These are phyloP conservation scores for Harpagoxenus sublaevis DNA, from an alignment of 2,888 invertebrate species.

Conservation along the genomic window DNA sequence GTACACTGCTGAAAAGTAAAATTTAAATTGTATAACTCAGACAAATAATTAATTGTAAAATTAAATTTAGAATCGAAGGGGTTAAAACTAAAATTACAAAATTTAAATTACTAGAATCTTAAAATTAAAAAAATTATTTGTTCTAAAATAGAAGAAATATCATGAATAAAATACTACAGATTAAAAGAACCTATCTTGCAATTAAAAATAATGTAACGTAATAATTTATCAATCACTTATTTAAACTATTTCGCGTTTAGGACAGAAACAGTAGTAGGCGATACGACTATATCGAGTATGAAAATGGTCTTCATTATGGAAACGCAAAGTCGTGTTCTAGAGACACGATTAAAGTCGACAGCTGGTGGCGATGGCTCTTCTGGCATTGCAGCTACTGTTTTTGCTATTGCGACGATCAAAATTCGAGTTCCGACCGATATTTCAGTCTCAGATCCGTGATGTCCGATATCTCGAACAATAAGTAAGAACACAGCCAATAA, in stretches of 20 bases:
- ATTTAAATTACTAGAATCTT: neutral
- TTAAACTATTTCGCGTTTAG: slow-evolving; percentile 74
- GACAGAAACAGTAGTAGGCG: slow-evolving; percentile 87
- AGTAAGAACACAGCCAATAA: slow-evolving; percentile 71
- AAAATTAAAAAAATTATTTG: neutral
- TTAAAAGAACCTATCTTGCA: neutral
- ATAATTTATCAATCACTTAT: neutral
- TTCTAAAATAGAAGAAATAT: neutral
- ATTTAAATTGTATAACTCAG: neutral
- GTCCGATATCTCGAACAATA: slow-evolving; percentile 81
- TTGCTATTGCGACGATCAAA: slow-evolving; percentile 94
- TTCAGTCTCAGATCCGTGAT: slow-evolving; percentile 91
- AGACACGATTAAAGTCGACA: slow-evolving; percentile 89
- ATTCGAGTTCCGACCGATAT: slow-evolving; percentile 92
- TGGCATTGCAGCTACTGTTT: slow-evolving; percentile 96
- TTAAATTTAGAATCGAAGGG: neutral
- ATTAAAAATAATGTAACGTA: neutral
- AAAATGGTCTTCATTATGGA: slow-evolving; percentile 91
- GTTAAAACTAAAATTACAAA: neutral
- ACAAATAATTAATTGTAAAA: neutral
- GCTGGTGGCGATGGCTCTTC: slow-evolving; percentile 96
- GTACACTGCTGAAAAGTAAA: neutral
- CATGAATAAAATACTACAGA: neutral
- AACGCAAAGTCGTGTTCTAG: slow-evolving; percentile 81
- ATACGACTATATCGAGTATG: slow-evolving; percentile 95